Evolutionary conservation across 2,113 vertebrate species (phyloP).

Genomic region (Misgurnus mizolepis): DNA sequence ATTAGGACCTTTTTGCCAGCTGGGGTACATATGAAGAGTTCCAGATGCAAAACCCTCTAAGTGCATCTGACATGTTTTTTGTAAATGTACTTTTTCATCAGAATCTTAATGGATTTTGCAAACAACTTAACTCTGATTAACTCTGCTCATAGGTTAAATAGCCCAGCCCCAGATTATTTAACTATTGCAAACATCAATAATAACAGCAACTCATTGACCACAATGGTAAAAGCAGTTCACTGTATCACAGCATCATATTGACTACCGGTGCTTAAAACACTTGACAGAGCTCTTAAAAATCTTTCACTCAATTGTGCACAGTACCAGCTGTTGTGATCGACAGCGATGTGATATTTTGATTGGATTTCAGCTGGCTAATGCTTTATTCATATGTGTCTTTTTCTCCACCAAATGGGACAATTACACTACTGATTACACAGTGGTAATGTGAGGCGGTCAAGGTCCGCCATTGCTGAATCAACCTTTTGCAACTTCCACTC

Average conservation of each 20-base stretch:
- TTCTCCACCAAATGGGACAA: slow-evolving; percentile 51
- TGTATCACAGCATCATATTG: background rate
- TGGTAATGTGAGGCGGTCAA: slow-evolving; percentile 58
- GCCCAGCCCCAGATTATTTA: background rate
- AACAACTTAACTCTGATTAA: background rate
- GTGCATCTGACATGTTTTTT: no score
- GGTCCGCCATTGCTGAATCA: slow-evolving; percentile 64
- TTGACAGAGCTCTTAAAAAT: background rate
- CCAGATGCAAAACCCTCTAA: no score
- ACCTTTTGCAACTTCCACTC: slow-evolving; percentile 34
- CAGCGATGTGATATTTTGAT: background rate
- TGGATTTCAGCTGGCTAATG: slow-evolving; percentile 16
- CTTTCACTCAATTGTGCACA: background rate
- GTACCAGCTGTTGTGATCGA: slow-evolving; percentile 4
- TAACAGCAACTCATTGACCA: slow-evolving; percentile 18
- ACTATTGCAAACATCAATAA: background rate
- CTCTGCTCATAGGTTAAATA: slow-evolving; percentile 14
- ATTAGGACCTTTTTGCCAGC: no score
- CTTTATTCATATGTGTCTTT: slow-evolving; percentile 40
- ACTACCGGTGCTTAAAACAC: background rate
- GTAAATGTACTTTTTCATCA: no score
- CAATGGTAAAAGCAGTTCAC: slow-evolving; percentile 19
- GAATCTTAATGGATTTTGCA: no score
- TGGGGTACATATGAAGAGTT: no score
- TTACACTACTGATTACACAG: slow-evolving; percentile 60